Evolutionary conservation across 2,888 invertebrate species (phyloP).

Genomic region (Ametastegia equiseti): DNA sequence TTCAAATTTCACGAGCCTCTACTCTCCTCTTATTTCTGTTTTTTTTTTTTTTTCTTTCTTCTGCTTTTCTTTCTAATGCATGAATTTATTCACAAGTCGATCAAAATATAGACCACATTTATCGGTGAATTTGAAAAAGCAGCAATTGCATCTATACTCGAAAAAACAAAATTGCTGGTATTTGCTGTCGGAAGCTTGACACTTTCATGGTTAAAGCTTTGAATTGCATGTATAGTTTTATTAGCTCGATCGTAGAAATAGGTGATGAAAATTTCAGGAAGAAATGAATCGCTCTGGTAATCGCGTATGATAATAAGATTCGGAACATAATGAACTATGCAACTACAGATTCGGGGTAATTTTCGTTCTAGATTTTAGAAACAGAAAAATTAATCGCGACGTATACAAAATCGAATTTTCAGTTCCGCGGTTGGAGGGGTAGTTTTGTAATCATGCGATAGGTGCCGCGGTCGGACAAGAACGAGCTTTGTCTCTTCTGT

Average conservation of each 20-base stretch:
- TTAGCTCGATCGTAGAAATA: neutral
- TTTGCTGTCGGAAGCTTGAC: neutral
- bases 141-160: too few species aligned
- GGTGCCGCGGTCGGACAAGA: constrained; percentile 11
- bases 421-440: neutral
- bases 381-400: too few species aligned
- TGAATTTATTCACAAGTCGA: too few species aligned
- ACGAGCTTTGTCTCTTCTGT: neutral
- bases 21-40: too few species aligned
- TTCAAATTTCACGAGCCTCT: too few species aligned
- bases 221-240: neutral
- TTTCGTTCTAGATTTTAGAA: too few species aligned
- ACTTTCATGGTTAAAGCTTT: neutral
- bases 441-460: neutral
- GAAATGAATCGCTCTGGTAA: neutral
- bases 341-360: neutral
- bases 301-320: neutral
- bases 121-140: too few species aligned
- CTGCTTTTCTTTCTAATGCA: too few species aligned
- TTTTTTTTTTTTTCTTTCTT: too few species aligned
- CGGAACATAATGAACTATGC: neutral
- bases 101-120: too few species aligned
- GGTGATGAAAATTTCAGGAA: neutral
- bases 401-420: neutral
- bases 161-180: neutral